These are phyloP conservation scores for Homarus americanus DNA, from an alignment of 1,140 invertebrate genomes.

Conservation along the genomic window DNA sequence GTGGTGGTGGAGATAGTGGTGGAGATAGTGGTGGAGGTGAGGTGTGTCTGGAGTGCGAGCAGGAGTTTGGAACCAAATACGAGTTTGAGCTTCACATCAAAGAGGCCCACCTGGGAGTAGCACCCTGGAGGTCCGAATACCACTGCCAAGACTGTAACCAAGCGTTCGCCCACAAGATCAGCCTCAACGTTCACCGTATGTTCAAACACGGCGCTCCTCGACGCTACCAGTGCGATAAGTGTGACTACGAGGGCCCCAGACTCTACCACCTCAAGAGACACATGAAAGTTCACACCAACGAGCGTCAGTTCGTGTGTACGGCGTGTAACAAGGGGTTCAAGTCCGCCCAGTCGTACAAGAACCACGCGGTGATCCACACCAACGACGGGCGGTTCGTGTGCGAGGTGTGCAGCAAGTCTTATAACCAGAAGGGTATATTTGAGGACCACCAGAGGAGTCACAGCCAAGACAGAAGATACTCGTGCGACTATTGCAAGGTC, in stretches of 20 bases:
- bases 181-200: constrained; percentile 31
- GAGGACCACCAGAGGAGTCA: constrained; percentile 54
- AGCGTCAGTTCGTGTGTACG: constrained; percentile 25
- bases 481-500: constrained; percentile 51
- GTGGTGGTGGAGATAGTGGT: too few relatives aligned
- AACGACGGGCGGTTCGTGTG: constrained; percentile 45
- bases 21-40: too few relatives aligned
- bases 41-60: constrained; percentile 14
- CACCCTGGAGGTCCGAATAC: constrained; percentile 1
- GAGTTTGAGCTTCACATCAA: background rate
- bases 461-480: constrained; percentile 6
- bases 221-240: constrained; percentile 50
- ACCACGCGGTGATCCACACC: constrained; percentile 55
- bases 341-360: constrained; percentile 20
- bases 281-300: constrained; percentile 51
- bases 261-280: constrained; percentile 63
- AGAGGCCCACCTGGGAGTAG: background rate
- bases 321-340: constrained; percentile 53
- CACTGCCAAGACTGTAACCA: constrained; percentile 16
- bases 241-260: constrained; percentile 61
- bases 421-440: constrained; percentile 30
- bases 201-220: constrained; percentile 36
- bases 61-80: background rate
- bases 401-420: constrained; percentile 42
- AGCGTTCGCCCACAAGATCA: constrained; percentile 30